Conservation (phyloP, 2,113 vertebrate species). For the Pionites leucogaster region DNA sequence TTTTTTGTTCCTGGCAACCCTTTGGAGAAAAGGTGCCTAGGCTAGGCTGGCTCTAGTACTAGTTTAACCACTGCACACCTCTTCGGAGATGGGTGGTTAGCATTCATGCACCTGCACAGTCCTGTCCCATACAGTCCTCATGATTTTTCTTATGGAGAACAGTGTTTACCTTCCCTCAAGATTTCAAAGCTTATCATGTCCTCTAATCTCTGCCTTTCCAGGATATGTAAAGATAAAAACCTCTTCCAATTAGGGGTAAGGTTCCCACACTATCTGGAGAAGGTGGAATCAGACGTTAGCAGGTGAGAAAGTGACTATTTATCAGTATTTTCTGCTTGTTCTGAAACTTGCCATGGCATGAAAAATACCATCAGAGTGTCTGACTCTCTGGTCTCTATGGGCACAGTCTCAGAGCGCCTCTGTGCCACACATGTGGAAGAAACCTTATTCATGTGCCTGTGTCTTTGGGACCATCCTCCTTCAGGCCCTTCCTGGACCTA, state of each 20-base stretch:
- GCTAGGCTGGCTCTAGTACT: neutral
- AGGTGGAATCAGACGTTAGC: neutral
- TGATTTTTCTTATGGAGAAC: neutral
- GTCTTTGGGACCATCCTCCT: neutral
- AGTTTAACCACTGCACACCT: neutral
- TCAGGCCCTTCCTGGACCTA: neutral
- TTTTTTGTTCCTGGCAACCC: neutral
- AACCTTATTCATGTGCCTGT: neutral
- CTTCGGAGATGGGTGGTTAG: neutral
- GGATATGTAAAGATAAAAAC: conserved; percentile 41
- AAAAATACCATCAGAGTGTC: neutral
- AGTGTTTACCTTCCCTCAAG: neutral
- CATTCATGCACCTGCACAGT: neutral
- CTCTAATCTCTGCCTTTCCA: conserved; percentile 4
- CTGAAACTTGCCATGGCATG: neutral
- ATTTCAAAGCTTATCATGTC: neutral
- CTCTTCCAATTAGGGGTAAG: conserved; percentile 45
- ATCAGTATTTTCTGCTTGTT: neutral
- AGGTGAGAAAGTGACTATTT: conserved; percentile 53
- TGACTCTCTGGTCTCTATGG: neutral
- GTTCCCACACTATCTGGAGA: conserved; percentile 45
- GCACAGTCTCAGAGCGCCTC: neutral
- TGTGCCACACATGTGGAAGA: neutral
- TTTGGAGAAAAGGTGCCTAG: neutral
- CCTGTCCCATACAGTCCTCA: neutral